Conservation (phyloP, 2,888 invertebrate genomes). For the Leptinotarsa peninsularis region DNA sequence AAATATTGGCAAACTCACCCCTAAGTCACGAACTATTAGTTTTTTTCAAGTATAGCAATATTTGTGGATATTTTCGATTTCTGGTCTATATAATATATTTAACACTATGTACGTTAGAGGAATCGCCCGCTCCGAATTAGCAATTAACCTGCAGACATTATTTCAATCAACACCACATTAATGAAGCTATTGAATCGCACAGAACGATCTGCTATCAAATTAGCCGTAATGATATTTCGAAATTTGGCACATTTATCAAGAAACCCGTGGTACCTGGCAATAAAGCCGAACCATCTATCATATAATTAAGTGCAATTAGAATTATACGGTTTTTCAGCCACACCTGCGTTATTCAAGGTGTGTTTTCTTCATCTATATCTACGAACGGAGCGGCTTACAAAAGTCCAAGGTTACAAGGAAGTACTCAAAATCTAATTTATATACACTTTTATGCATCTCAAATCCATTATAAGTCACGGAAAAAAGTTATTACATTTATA, state of each 20-base stretch:
- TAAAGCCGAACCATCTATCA: constrained; percentile 54
- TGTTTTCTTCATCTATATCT: constrained; percentile 28
- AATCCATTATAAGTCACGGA: constrained; percentile 22
- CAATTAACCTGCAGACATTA: constrained; percentile 31
- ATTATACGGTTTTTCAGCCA: constrained; percentile 61
- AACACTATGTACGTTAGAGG: background rate
- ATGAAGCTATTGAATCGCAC: constrained; percentile 38
- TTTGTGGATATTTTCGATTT: too few species aligned
- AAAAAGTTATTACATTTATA: constrained; percentile 27
- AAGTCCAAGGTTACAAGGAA: constrained; percentile 25
- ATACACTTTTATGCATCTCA: constrained; percentile 25
- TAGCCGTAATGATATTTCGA: constrained; percentile 39
- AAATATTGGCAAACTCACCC: too few species aligned
- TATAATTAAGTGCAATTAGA: constrained; percentile 61
- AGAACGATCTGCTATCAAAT: constrained; percentile 33
- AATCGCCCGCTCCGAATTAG: background rate
- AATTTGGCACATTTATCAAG: constrained; percentile 53
- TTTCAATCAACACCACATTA: constrained; percentile 25
- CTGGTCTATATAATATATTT: background rate
- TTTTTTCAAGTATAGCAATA: too few species aligned
- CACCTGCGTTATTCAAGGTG: constrained; percentile 55
- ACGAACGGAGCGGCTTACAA: constrained; percentile 11
- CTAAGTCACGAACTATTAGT: too few species aligned
- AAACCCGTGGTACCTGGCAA: constrained; percentile 53
- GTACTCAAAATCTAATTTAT: constrained; percentile 24